Conservation (phyloP, 2,797 vertebrate species). For the Cheirogaleus major region DNA sequence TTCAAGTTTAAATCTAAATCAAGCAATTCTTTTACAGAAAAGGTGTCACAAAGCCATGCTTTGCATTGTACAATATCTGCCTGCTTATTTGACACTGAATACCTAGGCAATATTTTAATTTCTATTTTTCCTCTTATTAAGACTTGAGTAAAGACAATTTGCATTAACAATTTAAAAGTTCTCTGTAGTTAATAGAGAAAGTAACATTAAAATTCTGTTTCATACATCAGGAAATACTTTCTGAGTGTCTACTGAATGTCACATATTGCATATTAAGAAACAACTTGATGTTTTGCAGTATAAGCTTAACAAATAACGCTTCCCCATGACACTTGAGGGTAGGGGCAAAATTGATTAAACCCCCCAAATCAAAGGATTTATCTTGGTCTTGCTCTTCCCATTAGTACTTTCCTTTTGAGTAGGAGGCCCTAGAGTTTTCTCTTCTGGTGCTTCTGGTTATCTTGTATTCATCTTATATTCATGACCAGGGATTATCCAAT, state of each 20-base stretch:
- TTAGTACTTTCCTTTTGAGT: neutral
- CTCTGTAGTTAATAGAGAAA: neutral
- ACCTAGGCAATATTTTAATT: constrained; percentile 28
- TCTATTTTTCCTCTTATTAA: constrained; percentile 25
- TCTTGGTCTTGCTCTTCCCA: neutral
- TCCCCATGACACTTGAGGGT: neutral
- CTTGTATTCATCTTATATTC: neutral
- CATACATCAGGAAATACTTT: neutral
- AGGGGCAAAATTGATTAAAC: neutral
- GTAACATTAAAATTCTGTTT: constrained; percentile 11
- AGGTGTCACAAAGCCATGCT: constrained; percentile 44
- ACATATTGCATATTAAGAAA: neutral
- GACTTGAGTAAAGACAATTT: neutral
- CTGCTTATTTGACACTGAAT: constrained; percentile 55
- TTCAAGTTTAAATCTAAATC: constrained; percentile 51
- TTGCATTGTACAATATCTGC: neutral
- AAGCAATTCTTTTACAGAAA: constrained; percentile 42
- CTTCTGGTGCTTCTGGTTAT: neutral
- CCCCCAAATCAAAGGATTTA: neutral
- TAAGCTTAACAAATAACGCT: neutral
- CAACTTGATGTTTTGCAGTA: neutral
- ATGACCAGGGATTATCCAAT: neutral
- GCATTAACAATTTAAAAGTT: constrained; percentile 13
- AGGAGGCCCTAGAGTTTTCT: neutral
- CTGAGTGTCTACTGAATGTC: neutral